phyloP scores from a whole-genome alignment of 1,140 invertebrate genomes.

The Ceratina australensis region DNA sequence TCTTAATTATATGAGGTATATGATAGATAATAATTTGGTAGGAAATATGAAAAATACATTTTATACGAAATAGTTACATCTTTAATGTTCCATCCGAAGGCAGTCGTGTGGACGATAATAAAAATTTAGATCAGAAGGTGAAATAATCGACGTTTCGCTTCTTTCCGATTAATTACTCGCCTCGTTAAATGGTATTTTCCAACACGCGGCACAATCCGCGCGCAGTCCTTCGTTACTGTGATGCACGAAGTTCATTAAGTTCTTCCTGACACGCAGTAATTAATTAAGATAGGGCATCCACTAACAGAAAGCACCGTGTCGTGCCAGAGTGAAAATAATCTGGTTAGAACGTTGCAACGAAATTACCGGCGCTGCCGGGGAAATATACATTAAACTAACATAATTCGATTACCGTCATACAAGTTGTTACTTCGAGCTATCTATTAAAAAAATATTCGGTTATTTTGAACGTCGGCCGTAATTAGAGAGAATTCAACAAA shows the following conservation, averaged over 20 bases:
- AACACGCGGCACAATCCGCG: constrained; percentile 7
- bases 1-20: too few relatives aligned
- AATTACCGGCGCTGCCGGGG: constrained; percentile 21
- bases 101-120: background rate
- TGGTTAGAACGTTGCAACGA: constrained; percentile 23
- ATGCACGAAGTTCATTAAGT: constrained; percentile 44
- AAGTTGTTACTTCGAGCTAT: too few relatives aligned
- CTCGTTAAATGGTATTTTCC: constrained; percentile 34
- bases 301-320: constrained; percentile 18
- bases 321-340: constrained; percentile 23
- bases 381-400: constrained; percentile 6
- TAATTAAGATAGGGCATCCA: constrained; percentile 40
- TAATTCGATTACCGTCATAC: background rate
- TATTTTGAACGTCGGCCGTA: background rate
- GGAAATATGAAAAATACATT: too few relatives aligned
- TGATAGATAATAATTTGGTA: too few relatives aligned
- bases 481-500: background rate
- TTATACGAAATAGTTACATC: too few relatives aligned
- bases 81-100: too few relatives aligned
- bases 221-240: constrained; percentile 29
- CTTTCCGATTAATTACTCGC: constrained; percentile 20
- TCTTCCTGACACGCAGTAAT: constrained; percentile 38
- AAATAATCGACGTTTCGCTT: background rate
- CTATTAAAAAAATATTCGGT: background rate
- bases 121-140: background rate